A percentile compares a stretch with the other conserved stretches of the same genome.
These are phyloP conservation scores for Castor canadensis DNA, from an alignment of 2,113 vertebrate species.

Conservation along the genomic window DNA sequence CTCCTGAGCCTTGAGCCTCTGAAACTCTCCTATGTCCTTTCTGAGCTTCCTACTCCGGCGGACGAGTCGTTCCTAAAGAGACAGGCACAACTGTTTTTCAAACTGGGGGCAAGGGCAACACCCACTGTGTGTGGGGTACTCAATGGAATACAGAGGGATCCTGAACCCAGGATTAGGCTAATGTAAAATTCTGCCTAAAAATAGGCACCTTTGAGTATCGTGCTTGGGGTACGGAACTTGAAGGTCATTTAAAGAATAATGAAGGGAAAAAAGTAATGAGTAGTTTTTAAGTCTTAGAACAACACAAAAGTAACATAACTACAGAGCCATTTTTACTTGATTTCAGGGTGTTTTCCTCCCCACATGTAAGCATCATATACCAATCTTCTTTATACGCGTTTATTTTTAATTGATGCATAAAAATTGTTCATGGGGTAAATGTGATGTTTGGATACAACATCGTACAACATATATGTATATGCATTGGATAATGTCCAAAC, in stretches of 20 bases:
- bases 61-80: slow-evolving; percentile 37
- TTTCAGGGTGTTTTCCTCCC: background rate
- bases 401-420: background rate
- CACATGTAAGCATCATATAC: background rate
- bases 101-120: too few species aligned
- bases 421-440: background rate
- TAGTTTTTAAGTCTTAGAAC: background rate
- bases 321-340: background rate
- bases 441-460: background rate
- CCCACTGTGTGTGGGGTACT: background rate
- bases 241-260: background rate
- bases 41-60: background rate
- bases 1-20: background rate
- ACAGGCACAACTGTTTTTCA: background rate
- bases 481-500: background rate
- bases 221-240: background rate
- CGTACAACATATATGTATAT: too few species aligned
- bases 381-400: background rate
- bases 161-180: background rate
- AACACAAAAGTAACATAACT: background rate
- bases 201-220: background rate
- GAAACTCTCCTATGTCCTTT: background rate
- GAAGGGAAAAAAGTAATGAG: background rate
- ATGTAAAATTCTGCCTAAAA: background rate
- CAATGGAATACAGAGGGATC: fast-evolving